These are phyloP conservation scores for Periophthalmus magnuspinnatus DNA, from an alignment of 2,797 vertebrate genomes.

Conservation along the genomic window DNA sequence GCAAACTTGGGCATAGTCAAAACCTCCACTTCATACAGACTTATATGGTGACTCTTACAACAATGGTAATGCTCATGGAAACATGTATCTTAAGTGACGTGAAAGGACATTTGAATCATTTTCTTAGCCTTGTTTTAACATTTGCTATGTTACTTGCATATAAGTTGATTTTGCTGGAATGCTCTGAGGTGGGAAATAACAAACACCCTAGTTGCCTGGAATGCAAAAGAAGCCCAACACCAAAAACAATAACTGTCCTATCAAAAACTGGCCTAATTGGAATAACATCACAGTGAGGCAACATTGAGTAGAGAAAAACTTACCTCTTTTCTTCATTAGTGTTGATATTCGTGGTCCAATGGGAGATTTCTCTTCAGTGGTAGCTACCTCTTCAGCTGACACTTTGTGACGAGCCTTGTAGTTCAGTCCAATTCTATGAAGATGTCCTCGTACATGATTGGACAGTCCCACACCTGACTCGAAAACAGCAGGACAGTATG, in stretches of 20 bases:
- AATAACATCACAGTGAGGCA: not conserved
- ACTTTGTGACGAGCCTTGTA: slow-evolving; percentile 92
- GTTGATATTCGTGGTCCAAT: slow-evolving; percentile 87
- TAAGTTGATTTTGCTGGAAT: too few relatives aligned
- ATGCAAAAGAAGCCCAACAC: not conserved
- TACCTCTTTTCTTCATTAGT: slow-evolving; percentile 92
- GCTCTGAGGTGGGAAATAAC: too few relatives aligned
- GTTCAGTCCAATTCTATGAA: slow-evolving; percentile 91
- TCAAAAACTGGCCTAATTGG: not conserved
- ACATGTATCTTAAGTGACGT: not conserved
- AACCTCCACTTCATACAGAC: not conserved
- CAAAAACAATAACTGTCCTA: not conserved
- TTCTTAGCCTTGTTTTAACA: too few relatives aligned
- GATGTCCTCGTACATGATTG: slow-evolving; percentile 95
- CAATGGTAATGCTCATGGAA: too few relatives aligned
- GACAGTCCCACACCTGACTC: slow-evolving; percentile 96
- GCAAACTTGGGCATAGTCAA: not conserved
- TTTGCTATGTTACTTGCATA: too few relatives aligned
- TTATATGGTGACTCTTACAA: too few relatives aligned
- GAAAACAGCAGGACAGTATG: slow-evolving; percentile 95
- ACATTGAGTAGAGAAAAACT: not conserved
- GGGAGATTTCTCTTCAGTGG: slow-evolving; percentile 91
- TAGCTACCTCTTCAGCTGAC: slow-evolving; percentile 89
- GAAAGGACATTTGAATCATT: too few relatives aligned
- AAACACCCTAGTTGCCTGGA: too few relatives aligned